A percentile compares a stretch with the other conserved stretches of the same genome.
Evolutionary conservation across 2,888 invertebrate genomes (phyloP).

Genomic region (Andrena dorsata): DNA sequence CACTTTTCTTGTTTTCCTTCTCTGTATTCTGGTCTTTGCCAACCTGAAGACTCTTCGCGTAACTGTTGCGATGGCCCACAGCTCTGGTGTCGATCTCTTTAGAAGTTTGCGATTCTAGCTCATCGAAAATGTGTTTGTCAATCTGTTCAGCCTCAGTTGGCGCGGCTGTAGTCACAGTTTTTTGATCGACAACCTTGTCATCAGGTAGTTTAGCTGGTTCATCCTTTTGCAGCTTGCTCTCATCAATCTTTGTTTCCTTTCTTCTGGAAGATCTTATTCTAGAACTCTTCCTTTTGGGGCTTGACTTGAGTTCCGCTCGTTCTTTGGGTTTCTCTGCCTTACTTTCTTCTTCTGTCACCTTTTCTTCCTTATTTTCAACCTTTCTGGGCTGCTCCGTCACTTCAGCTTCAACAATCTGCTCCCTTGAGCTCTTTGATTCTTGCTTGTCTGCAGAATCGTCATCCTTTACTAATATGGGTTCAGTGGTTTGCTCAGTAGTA

Average conservation of each 20-base stretch:
- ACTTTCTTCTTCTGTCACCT: background rate
- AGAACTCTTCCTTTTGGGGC: slow-evolving; percentile 49
- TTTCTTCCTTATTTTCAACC: background rate
- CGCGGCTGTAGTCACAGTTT: slow-evolving; percentile 3
- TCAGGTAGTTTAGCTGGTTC: background rate
- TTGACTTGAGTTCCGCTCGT: slow-evolving; percentile 20
- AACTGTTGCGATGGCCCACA: slow-evolving; percentile 45
- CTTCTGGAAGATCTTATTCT: slow-evolving; percentile 48
- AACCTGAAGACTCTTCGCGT: slow-evolving; percentile 45
- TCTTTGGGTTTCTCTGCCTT: slow-evolving; percentile 25
- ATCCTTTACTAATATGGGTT: background rate
- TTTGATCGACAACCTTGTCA: slow-evolving; percentile 1
- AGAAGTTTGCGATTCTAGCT: slow-evolving; percentile 65
- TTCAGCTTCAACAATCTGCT: background rate
- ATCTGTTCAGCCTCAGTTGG: slow-evolving; percentile 47
- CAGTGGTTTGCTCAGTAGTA: slow-evolving; percentile 24
- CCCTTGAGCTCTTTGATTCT: background rate
- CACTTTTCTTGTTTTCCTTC: slow-evolving; percentile 11
- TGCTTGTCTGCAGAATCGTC: background rate
- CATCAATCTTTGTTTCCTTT: slow-evolving; percentile 24
- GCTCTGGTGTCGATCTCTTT: slow-evolving; percentile 70
- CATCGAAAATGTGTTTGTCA: slow-evolving; percentile 66
- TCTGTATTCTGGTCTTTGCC: slow-evolving; percentile 26
- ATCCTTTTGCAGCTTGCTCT: background rate
- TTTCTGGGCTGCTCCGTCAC: background rate